Conservation (phyloP, 1,140 invertebrate genomes). For the Cataglyphis hispanica region DNA sequence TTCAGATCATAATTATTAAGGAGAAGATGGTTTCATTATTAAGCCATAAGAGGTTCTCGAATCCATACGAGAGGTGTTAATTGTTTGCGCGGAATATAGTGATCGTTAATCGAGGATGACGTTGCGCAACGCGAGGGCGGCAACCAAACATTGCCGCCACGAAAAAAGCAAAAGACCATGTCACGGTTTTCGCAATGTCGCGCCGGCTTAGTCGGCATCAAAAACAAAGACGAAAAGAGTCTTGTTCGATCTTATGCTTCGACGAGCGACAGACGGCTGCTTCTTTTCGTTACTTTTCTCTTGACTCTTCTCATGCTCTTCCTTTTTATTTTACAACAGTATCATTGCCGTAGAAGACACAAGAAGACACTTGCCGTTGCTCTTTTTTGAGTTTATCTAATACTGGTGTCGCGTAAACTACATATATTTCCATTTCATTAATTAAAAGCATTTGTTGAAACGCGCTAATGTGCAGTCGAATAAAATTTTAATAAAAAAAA, state of each 20-base stretch:
- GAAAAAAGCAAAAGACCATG: slow-evolving; percentile 80
- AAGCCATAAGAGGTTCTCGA: neutral
- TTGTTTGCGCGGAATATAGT: slow-evolving; percentile 1
- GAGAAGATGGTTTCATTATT: neutral
- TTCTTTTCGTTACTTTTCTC: slow-evolving; percentile 39
- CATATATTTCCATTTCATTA: neutral
- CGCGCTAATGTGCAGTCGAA: neutral
- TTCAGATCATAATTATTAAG: neutral
- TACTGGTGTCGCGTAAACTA: neutral
- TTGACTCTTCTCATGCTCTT: too few species aligned
- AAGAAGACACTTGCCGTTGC: neutral
- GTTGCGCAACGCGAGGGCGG: slow-evolving; percentile 64
- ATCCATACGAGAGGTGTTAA: neutral
- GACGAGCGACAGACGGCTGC: slow-evolving; percentile 72
- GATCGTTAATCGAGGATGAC: slow-evolving; percentile 44
- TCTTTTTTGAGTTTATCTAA: neutral
- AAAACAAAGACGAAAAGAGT: slow-evolving; percentile 80
- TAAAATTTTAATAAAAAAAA: neutral
- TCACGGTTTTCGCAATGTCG: slow-evolving; percentile 85
- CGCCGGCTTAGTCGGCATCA: slow-evolving; percentile 82
- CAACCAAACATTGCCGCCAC: slow-evolving; percentile 40
- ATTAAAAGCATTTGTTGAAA: neutral
- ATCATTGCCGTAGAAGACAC: neutral
- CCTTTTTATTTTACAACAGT: slow-evolving; percentile 13
- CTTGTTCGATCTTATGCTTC: slow-evolving; percentile 85